Percentiles rank a stretch among this genome's conserved stretches.
These are phyloP conservation scores for Aphelenchoides avenae DNA, from an alignment of 1,140 invertebrate genomes.

Conservation along the genomic window DNA sequence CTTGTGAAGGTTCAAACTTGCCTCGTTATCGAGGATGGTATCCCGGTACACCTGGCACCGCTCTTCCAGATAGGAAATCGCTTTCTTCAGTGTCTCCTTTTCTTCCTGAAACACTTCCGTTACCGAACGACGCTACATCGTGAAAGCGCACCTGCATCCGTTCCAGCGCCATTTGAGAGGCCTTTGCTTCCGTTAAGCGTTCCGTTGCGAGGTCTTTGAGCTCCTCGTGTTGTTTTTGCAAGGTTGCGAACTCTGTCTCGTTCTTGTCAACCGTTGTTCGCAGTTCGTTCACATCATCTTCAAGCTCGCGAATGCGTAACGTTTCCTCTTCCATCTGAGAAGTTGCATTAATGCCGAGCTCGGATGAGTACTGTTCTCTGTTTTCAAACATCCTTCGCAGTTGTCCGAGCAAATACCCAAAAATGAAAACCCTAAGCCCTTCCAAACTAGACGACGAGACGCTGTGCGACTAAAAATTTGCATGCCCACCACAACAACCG, in stretches of 20 bases:
- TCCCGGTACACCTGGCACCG: constrained; percentile 50
- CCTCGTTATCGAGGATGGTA: constrained; percentile 48
- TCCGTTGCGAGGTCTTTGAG: constrained; percentile 35
- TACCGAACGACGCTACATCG: no score
- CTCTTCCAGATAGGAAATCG: constrained; percentile 51
- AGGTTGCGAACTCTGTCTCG: constrained; percentile 3
- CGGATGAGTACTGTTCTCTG: not conserved
- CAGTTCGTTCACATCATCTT: constrained; percentile 31
- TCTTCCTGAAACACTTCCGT: constrained; percentile 46
- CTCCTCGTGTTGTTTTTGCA: constrained; percentile 23
- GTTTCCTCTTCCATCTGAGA: constrained; percentile 34
- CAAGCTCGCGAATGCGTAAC: constrained; percentile 35
- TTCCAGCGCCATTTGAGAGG: constrained; percentile 28
- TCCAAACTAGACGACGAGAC: not conserved
- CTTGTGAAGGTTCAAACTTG: not conserved
- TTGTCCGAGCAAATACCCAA: not conserved
- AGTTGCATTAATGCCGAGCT: constrained; percentile 17
- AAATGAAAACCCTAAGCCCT: not conserved
- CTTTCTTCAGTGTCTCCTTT: constrained; percentile 50
- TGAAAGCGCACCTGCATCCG: constrained; percentile 37
- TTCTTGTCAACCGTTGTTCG: constrained; percentile 8
- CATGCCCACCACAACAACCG: not conserved
- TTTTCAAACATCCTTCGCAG: constrained; percentile 18
- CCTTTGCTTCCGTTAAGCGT: constrained; percentile 38
- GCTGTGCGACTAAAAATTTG: not conserved